phyloP scores from a whole-genome alignment of 2,888 invertebrate genomes.

The Oscheius sp. region DNA sequence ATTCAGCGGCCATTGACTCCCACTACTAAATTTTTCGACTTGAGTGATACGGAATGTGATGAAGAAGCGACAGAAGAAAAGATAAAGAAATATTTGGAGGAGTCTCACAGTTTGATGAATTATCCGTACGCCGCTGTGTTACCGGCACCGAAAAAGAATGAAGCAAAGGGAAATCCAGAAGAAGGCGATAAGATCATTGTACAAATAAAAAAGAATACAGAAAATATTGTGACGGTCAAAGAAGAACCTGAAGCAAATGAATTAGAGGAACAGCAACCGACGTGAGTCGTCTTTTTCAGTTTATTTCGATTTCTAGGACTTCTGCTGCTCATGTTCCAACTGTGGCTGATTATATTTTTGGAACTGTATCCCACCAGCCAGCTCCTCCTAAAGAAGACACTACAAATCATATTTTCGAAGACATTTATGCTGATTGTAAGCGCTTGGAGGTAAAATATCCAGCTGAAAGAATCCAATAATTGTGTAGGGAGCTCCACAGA shows the following conservation, averaged over 20 bases:
- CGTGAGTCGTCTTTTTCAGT: neutral
- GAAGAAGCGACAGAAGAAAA: constrained; percentile 1
- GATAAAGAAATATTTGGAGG: neutral
- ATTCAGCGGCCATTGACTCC: constrained; percentile 25
- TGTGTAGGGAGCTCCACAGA: neutral
- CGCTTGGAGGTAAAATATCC: neutral
- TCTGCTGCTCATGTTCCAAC: neutral
- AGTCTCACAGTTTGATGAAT: neutral
- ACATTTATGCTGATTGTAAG: constrained; percentile 7
- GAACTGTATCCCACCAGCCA: neutral
- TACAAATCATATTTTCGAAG: neutral
- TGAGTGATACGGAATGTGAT: neutral
- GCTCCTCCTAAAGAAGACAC: neutral
- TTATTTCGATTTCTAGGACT: neutral
- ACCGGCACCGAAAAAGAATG: neutral
- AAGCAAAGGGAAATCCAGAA: neutral
- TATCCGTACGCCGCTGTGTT: constrained; percentile 5
- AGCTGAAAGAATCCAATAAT: neutral
- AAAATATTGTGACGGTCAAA: neutral
- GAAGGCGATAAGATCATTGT: neutral
- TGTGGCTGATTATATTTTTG: neutral
- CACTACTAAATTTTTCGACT: constrained; percentile 19
- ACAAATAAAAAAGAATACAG: neutral
- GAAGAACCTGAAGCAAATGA: neutral
- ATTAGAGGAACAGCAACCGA: neutral